Conservation (phyloP, 2,888 invertebrate species). For the Hirtodrosophila histrioides region DNA sequence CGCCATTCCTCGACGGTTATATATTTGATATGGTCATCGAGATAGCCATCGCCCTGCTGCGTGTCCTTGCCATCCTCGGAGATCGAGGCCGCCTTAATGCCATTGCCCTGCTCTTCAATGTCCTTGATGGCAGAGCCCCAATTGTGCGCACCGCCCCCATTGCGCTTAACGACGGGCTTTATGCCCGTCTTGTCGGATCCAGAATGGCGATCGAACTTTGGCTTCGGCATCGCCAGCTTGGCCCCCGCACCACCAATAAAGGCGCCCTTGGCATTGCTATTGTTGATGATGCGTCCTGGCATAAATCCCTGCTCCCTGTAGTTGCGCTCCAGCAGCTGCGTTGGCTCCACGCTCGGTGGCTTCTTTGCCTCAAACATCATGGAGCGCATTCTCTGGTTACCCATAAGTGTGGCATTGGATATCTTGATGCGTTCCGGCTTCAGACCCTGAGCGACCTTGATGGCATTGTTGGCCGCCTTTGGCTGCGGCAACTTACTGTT, state of each 20-base stretch:
- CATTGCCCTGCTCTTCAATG: conserved; percentile 9
- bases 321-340: conserved; percentile 3
- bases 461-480: neutral
- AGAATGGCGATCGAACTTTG: conserved; percentile 26
- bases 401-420: neutral
- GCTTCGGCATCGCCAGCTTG: neutral
- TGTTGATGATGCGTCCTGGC: conserved; percentile 18
- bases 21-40: conserved; percentile 19
- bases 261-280: conserved; percentile 8
- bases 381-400: neutral
- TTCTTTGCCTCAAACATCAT: no score
- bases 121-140: conserved; percentile 39
- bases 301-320: neutral
- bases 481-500: neutral
- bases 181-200: conserved; percentile 28
- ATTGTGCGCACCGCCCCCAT: conserved; percentile 39
- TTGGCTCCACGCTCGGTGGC: neutral
- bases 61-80: neutral
- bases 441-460: no score
- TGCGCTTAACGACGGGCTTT: conserved; percentile 31
- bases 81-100: neutral
- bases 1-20: conserved; percentile 49
- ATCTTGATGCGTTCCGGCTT: neutral
- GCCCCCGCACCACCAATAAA: neutral
- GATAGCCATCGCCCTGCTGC: no score